Conservation (phyloP, 2,797 vertebrate genomes). For the Cryptoblepharus egeriae region DNA sequence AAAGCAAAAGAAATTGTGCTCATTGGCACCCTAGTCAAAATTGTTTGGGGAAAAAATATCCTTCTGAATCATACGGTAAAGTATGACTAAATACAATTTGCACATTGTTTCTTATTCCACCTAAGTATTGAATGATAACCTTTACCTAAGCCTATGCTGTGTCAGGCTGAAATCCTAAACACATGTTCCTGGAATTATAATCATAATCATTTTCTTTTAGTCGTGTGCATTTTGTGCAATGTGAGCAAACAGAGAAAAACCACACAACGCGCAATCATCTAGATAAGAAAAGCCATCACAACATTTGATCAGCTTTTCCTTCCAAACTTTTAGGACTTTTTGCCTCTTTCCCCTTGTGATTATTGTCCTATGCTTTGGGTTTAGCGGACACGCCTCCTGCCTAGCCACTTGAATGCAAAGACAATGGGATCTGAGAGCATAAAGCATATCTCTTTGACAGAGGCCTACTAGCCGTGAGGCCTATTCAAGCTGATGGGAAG, state of each 20-base stretch:
- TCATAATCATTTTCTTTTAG: not conserved
- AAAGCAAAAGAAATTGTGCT: not conserved
- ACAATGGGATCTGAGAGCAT: constrained; percentile 84
- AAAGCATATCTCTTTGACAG: constrained; percentile 86
- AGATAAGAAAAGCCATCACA: fast-evolving
- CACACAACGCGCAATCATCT: not conserved
- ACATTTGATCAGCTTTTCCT: not conserved
- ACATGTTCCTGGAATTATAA: no score
- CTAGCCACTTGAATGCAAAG: constrained; percentile 70
- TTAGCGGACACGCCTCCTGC: constrained; percentile 56
- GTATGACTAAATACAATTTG: not conserved
- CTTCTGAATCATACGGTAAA: not conserved
- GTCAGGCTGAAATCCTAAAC: no score
- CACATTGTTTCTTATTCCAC: not conserved
- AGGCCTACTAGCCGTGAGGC: constrained; percentile 68
- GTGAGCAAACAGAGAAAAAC: not conserved
- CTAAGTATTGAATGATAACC: no score
- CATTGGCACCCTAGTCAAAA: not conserved
- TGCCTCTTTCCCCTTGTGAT: constrained; percentile 49
- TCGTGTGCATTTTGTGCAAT: not conserved
- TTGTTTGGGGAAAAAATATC: not conserved
- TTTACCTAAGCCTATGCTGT: no score
- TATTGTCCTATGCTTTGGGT: constrained; percentile 43
- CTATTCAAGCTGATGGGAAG: constrained; percentile 85
- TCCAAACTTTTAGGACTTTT: not conserved